phyloP scores from a whole-genome alignment of 2,113 vertebrate genomes.

The Chrysemys picta region DNA sequence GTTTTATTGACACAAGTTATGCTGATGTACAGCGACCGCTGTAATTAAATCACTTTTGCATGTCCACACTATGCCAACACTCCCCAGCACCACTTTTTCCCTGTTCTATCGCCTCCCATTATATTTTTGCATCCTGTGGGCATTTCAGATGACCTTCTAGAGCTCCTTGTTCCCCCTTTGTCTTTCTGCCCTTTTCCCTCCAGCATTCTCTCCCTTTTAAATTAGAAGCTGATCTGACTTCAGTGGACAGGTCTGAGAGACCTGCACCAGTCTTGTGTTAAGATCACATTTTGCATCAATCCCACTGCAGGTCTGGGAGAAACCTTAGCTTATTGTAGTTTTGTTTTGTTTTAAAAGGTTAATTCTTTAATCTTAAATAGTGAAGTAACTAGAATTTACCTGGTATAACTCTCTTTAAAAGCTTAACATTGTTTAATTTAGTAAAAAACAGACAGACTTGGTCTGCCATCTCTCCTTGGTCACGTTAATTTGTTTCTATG shows the following conservation, averaged over 20 bases:
- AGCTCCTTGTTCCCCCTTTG: background rate
- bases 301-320: too few species aligned
- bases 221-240: too few species aligned
- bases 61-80: background rate
- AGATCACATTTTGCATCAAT: too few species aligned
- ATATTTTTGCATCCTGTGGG: background rate
- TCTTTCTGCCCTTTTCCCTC: background rate
- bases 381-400: background rate
- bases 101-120: background rate
- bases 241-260: too few species aligned
- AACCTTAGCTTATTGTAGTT: background rate
- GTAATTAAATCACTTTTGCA: too few species aligned
- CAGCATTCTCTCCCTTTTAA: too few species aligned
- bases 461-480: background rate
- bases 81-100: background rate
- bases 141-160: background rate
- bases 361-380: background rate
- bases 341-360: background rate
- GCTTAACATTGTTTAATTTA: background rate
- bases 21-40: too few species aligned
- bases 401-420: background rate
- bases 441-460: background rate
- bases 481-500: background rate
- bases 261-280: too few species aligned
- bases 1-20: too few species aligned